These are phyloP conservation scores for Mobula hypostoma DNA, from an alignment of 2,113 vertebrate genomes.

Conservation along the genomic window DNA sequence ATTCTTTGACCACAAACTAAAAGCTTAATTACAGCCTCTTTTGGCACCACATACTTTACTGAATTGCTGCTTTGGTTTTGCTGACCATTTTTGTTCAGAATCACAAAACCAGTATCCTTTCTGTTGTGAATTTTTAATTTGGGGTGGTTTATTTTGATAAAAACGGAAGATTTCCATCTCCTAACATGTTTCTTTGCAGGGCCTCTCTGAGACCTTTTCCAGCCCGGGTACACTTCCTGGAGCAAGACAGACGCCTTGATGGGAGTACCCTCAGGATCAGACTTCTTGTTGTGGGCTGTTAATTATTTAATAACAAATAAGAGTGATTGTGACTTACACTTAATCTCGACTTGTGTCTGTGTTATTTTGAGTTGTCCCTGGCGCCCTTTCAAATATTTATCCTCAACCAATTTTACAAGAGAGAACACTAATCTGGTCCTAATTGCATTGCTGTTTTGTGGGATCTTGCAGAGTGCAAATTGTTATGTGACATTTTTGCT, in stretches of 20 bases:
- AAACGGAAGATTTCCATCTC: neutral
- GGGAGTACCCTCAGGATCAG: neutral
- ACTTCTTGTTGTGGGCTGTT: neutral
- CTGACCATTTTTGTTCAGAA: slow-evolving; percentile 10
- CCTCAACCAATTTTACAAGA: neutral
- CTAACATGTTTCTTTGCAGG: neutral
- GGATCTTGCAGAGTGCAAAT: neutral
- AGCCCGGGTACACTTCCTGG: neutral
- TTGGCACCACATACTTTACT: neutral
- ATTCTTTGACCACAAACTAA: neutral
- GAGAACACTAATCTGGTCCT: neutral
- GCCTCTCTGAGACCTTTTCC: neutral
- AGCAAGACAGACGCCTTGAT: neutral
- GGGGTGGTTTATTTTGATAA: neutral
- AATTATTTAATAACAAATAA: neutral
- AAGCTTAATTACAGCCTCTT: neutral
- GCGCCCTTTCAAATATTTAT: neutral
- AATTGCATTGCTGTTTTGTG: neutral
- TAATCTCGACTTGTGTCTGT: neutral
- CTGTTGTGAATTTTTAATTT: neutral
- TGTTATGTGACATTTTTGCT: neutral
- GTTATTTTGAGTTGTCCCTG: neutral
- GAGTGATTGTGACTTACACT: neutral
- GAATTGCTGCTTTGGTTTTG: neutral
- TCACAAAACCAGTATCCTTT: neutral